Base-by-base conservation (phyloP, 2,888 invertebrate species). In the Hemistola chrysoprasaria region DNA sequence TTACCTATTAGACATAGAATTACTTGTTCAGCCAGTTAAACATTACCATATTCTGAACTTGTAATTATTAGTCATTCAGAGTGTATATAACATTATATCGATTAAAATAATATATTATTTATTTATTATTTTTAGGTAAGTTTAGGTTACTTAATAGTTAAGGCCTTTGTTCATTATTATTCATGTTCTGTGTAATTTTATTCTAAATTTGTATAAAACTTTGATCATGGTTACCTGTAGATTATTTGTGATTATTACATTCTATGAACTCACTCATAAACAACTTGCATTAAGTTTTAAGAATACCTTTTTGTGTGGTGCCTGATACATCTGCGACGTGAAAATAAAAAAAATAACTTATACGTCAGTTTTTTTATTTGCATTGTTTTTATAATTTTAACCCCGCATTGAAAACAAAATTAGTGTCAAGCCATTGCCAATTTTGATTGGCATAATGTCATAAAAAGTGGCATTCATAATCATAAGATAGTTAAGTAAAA, bases 81-180 rank as follows among this genome's bases (percentile, higher is more conserved):
- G 68, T 70, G 76, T 84, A 82, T 82, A n/a, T n/a, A n/a, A n/a
- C n/a, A n/a, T 81, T 84, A 80, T 78, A 71, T 58, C 33, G 50
- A 67, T 62, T 47, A 53, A 65, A 67, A 63, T 25, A 40, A 30
- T 42, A 65, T 53, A 48, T 57, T 48, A 57, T 57, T 61, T 57
- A 54, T 55, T 55, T 55, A 47, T 51, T n/a, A 44, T 42, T 50
- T 27, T 41, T 44, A 33, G 6, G 33, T 37, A 39, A 28, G 22
- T 22, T 36, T 32, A 26, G 23, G 23, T 29, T 34, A 32, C 8
- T 30, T 30, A 8, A 16, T 16, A 21, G 8, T 16, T 24, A 41
- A 22, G 22, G 7, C 6, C 6, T 26, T 16, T 33, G 26, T 32
- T 33, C 22, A 35, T 42, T 27, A 24, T 7, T 30, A 21, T 40